phyloP scores from a whole-genome alignment of 2,888 invertebrate genomes.

The Exocentrus adspersus region DNA sequence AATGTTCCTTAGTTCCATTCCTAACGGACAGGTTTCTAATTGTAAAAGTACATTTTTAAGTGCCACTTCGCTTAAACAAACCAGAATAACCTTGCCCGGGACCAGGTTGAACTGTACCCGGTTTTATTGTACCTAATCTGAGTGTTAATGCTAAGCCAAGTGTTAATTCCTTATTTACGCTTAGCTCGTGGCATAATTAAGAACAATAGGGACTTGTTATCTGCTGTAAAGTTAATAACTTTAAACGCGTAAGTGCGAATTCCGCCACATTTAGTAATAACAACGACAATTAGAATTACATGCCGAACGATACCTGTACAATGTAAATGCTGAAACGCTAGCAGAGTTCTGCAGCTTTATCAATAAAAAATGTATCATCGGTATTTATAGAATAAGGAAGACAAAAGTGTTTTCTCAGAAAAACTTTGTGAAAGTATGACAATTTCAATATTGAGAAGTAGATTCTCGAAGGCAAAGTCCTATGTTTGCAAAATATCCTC shows the following conservation, averaged over 20 bases:
- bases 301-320: not conserved
- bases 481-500: too few relatives aligned
- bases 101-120: not conserved
- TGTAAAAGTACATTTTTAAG: constrained; percentile 11
- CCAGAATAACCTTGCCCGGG: constrained; percentile 11
- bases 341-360: too few relatives aligned
- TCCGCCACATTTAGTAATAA: constrained; percentile 3
- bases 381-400: too few relatives aligned
- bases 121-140: constrained; percentile 15
- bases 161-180: constrained; percentile 26
- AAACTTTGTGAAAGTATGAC: too few relatives aligned
- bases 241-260: constrained; percentile 4
- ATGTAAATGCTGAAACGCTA: too few relatives aligned
- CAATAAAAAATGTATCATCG: too few relatives aligned
- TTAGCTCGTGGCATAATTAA: constrained; percentile 20
- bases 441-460: too few relatives aligned
- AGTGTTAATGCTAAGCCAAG: constrained; percentile 16
- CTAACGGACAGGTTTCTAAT: constrained; percentile 15
- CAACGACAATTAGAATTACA: not conserved
- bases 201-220: constrained; percentile 26
- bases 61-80: not conserved
- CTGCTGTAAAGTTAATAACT: constrained; percentile 18
- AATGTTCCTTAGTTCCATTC: constrained; percentile 13
- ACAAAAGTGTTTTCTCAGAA: too few relatives aligned
- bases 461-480: too few relatives aligned